Base-by-base conservation (phyloP, 2,113 vertebrate genomes). In the Arothron firmamentum region DNA sequence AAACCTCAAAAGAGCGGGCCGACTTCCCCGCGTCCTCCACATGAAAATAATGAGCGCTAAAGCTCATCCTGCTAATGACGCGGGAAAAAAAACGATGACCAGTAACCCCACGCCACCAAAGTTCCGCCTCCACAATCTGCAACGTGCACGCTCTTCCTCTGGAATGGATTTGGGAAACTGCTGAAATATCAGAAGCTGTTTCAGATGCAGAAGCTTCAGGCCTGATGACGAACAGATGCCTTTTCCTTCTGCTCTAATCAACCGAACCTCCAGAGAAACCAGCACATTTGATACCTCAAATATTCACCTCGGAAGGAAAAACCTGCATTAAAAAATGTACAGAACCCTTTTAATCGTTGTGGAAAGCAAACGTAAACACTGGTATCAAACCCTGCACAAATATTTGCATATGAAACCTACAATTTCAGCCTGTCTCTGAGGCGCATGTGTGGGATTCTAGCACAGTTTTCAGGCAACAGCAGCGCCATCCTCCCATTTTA, bases 1-100 rank as follows among this genome's bases (percentile, higher is more conserved):
- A 54, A 62, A 71, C 78, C 75, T 77, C 75, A 79, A 77, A 77
- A 81, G 60, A 62, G 64, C 52, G 46, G 19, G 3, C 6, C 28
- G 13, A 23, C 2, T 60, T 51, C 23, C 62, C 52, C 59, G 6
- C 5, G 17, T 43, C 17, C 38, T n/a, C 17, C 10, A 19, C 56
- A 49, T 25, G 45, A 23, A 67, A 70, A 56, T 72, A 77, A 82
- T 56, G 67, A 74, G 60, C 34, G 8, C 16, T 2, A 59, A 72
- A 55, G 56, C 56, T 45, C 8, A 19, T n/a, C 9, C 47, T 13
- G 31, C 21, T 56, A 49, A 70, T 47, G 49, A 56, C 1, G 18
- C 48, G 19, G 8, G 14, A n/a, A n/a, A 1, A 10, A 20, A 57
- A 52, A 63, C 15, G 16, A 59, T 23, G 6, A 9, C 0, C 46